Base-by-base conservation (phyloP, 64 coral and sea anemone species). In the Orbicella faveolata region DNA sequence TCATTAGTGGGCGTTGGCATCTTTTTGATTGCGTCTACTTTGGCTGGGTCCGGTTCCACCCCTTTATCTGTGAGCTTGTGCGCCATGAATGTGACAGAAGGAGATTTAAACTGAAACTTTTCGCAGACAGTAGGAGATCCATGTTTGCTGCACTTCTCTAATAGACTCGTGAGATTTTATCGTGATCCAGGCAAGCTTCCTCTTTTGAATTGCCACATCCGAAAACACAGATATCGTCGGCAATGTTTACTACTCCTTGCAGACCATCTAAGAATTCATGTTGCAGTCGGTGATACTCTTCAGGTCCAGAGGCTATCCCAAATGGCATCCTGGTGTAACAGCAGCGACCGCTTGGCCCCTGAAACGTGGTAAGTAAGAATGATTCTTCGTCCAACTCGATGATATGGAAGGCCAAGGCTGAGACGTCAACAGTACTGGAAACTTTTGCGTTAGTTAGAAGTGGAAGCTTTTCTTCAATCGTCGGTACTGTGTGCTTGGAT, bases 81-180 rank as follows among this genome's bases (percentile, higher is more conserved):
- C 18, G 65, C 75, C 77, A 90, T 90, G 78, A 90, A 90, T 17
- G 67, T 41, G 17, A 90, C 88, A 41, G 77, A 77, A 1, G 20
- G 2, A n/a, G 77, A 66, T 33, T 78, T 78, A 26, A 79, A 69
- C 20, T 89, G 53, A 2, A 89, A 2, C 20, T 89, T 20, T 68
- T 77, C 18, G 55, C 36, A 10, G 75, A 78, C n/a, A 79, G 76
- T 23, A 23, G 52, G 0, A 89, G 15, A 14, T 67, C 36, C 6
- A 30, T 75, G 57, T 4, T 79, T 10, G 11, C 36, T 66, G 36
- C 88, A 79, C 14, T 77, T 75, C 20, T 69, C 20, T 2, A 89
- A 51, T 1, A 89, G 76, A 8, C 33, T 15, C 7, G 21, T 39
- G 13, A 89, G 19, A 15, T 89, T 76, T 34, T 16, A 51, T 88